Evolutionary conservation across 2,888 invertebrate genomes (phyloP), one percentile per base, ranked within the genome.

Genomic region (Autographa pulchrina): DNA sequence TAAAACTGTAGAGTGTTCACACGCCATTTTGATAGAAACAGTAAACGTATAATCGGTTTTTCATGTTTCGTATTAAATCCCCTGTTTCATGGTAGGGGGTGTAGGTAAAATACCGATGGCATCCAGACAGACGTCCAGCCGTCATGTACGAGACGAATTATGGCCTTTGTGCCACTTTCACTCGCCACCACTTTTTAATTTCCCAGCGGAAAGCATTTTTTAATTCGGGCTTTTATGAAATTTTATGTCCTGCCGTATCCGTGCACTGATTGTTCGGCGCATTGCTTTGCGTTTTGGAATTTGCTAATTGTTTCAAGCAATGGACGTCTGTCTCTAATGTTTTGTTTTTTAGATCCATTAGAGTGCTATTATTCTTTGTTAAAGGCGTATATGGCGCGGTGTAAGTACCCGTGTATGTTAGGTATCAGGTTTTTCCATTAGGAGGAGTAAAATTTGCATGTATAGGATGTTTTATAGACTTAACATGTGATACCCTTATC

Each of bases 91-190:
- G 86, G 83, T 83, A 86, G 84, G 79, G 80, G 80, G 82, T 82
- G 80, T 78, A 67, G 78, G 73, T 78, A 70, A 58, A 72, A 64
- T 62, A 73, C 72, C 82, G 81, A 83, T 86, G 90, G 89, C 84
- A 89, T 89, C 85, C 90, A 89, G 90, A 89, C 90, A 85, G 78
- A 89, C 86, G 90, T 88, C 88, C 89, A 85, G 84, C 88, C 88
- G 92, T 92, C 92, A 91, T 86, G 86, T 87, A 79, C 88, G 90
- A 90, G 91, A 94, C 94, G 93, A 95, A 90, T 95, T 95, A 95
- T 94, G 89, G 93, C 92, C 90, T 92, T 92, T 92, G 91, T 91
- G 92, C 90, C 92, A 95, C 93, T 94, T 93, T 93, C 92, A 90
- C 91, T 91, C 88, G 85, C 87, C 81, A 86, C 87, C 89, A 91